Base-by-base conservation (phyloP, 2,888 invertebrate genomes). In the Temnothorax ravouxi region DNA sequence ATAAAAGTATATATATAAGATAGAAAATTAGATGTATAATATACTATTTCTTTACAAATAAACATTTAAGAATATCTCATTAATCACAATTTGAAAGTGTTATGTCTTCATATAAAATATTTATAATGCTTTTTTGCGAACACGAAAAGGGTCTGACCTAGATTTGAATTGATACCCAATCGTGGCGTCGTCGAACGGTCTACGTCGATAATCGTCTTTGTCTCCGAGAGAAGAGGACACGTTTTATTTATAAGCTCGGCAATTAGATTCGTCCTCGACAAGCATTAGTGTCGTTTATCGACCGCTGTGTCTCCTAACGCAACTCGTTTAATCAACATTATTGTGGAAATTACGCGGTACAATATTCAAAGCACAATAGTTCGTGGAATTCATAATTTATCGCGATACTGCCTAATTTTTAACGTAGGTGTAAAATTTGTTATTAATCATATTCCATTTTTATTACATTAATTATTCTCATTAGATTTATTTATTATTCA, bases 261-360 rank as follows among this genome's bases (percentile, higher is more conserved):
- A 93, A 92, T 93, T 93, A 92, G 85, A 83, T 84, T 90, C 86
- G 93, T 93, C 93, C 93, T 93, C 92, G 92, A 92, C 85, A 85
- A 88, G 80, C 91, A 93, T 93, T 93, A 91, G 87, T 90, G 89
- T 86, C 90, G 91, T 92, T 91, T 91, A 92, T 87, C 83, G 66
- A 74, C 80, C 61, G 54, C 75, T 64, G 69, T 18, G 9, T 47
- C 29, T 89, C 84, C 86, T 83, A 82, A 83, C 84, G 79, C 64
- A 52, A 56, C 44, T 59, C 77, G 13, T 77, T 76, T 77, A 82
- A 77, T 64, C 25, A 62, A 44, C 41, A 34, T 11, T 77, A 77
- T 62, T 52, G 61, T 62, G 79, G 41, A 81, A 64, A 74, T 54
- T 76, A 44, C 29, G 29, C 38, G 29, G 3, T 41, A 52, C 8